A percentile compares a stretch with the other conserved stretches of the same genome.
Evolutionary conservation across 2,888 invertebrate genomes (phyloP).

Genomic region (Malacosoma neustria): DNA sequence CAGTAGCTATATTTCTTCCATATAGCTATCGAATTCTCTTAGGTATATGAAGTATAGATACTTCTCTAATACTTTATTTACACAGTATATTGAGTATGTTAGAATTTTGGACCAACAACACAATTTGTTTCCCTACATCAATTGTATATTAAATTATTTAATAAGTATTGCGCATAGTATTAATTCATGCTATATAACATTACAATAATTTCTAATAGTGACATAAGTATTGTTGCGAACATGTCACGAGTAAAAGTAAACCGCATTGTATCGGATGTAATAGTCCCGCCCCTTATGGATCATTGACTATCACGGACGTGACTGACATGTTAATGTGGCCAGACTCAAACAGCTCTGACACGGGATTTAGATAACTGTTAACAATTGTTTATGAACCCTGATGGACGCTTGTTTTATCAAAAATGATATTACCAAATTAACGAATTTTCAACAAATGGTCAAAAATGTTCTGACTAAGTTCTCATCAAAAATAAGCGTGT

Average conservation of each 20-base stretch:
- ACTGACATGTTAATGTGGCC: constrained; percentile 19
- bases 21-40: too few species aligned
- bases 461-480: too few species aligned
- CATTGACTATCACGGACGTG: constrained; percentile 20
- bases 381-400: constrained; percentile 25
- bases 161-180: background rate
- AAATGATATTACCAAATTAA: too few species aligned
- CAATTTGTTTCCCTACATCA: too few species aligned
- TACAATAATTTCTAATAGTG: constrained; percentile 26
- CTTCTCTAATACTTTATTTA: too few species aligned
- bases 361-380: constrained; percentile 9
- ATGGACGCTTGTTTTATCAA: constrained; percentile 6
- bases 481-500: too few species aligned
- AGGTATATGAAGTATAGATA: too few species aligned
- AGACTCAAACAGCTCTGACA: constrained; percentile 2
- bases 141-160: background rate
- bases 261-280: constrained; percentile 37
- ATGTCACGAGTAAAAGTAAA: constrained; percentile 50
- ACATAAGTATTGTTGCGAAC: constrained; percentile 31
- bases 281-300: constrained; percentile 28
- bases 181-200: constrained; percentile 8
- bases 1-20: too few species aligned
- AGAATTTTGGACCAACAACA: too few species aligned
- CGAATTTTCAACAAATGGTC: too few species aligned
- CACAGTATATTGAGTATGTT: too few species aligned